These are phyloP conservation scores for Hydrotaea diabolus DNA, from an alignment of 2,888 invertebrate genomes.

Conservation along the genomic window DNA sequence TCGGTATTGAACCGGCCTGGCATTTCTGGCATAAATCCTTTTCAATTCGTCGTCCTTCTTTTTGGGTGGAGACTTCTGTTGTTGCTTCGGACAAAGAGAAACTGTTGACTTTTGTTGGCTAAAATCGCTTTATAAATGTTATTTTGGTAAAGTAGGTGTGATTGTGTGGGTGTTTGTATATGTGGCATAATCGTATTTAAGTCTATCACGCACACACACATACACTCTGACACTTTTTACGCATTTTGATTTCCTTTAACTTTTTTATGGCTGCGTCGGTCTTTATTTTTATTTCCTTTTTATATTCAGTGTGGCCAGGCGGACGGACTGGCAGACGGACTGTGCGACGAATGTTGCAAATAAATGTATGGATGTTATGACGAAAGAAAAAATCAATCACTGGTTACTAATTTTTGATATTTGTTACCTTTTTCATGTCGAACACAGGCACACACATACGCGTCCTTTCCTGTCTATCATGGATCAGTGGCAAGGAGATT, in stretches of 20 bases:
- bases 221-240: neutral
- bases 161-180: neutral
- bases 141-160: conserved; percentile 1
- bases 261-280: neutral
- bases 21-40: conserved; percentile 21
- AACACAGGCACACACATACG: too few species aligned
- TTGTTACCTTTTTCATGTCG: neutral
- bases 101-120: conserved; percentile 47
- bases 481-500: neutral
- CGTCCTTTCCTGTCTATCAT: neutral
- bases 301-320: neutral
- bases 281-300: neutral
- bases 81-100: conserved; percentile 17
- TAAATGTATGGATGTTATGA: neutral
- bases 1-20: too few species aligned
- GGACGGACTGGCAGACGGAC: neutral
- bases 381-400: neutral
- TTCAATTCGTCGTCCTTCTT: conserved; percentile 5
- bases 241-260: conserved; percentile 7
- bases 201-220: neutral
- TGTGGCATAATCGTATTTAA: neutral
- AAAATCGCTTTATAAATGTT: conserved; percentile 32
- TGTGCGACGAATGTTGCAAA: conserved; percentile 10
- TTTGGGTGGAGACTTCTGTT: neutral
- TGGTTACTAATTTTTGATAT: neutral